A percentile compares a stretch with the other conserved stretches of the same genome.
phyloP scores from a whole-genome alignment of 2,113 vertebrate genomes.

The Butorides virescens region DNA sequence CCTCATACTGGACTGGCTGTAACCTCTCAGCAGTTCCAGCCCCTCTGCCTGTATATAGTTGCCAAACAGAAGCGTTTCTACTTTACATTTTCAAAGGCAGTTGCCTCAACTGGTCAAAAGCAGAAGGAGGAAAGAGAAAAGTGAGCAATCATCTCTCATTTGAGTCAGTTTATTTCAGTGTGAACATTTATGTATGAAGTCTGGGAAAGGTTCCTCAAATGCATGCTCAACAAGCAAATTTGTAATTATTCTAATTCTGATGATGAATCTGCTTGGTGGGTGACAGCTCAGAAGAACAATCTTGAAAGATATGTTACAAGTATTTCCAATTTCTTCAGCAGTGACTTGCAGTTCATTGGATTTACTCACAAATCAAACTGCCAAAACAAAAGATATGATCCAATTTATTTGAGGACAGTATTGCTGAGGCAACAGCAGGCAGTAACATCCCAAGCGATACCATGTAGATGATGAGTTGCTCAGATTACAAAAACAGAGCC shows the following conservation, averaged over 20 bases:
- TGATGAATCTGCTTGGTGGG: not conserved
- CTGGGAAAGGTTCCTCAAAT: not conserved
- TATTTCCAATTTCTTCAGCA: not conserved
- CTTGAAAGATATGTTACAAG: not conserved
- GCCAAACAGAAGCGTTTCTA: not conserved
- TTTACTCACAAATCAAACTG: not conserved
- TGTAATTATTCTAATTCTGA: not conserved
- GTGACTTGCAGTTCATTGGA: not conserved
- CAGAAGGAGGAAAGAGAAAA: not conserved
- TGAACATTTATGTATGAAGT: not conserved
- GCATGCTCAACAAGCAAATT: not conserved
- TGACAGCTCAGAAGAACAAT: not conserved
- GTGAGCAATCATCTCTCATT: not conserved
- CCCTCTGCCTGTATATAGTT: not conserved
- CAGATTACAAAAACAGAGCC: not conserved
- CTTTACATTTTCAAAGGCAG: not conserved
- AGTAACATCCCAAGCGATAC: not conserved
- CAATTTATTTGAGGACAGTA: not conserved
- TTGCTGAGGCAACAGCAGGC: not conserved
- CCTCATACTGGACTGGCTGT: accelerated
- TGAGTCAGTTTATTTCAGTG: not conserved
- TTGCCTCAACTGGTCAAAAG: not conserved
- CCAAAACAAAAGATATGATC: not conserved
- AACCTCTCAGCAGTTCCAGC: not conserved
- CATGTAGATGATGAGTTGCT: not conserved